Base-by-base conservation (phyloP, 2,113 vertebrate genomes). In the Sarotherodon lohbergeri region DNA sequence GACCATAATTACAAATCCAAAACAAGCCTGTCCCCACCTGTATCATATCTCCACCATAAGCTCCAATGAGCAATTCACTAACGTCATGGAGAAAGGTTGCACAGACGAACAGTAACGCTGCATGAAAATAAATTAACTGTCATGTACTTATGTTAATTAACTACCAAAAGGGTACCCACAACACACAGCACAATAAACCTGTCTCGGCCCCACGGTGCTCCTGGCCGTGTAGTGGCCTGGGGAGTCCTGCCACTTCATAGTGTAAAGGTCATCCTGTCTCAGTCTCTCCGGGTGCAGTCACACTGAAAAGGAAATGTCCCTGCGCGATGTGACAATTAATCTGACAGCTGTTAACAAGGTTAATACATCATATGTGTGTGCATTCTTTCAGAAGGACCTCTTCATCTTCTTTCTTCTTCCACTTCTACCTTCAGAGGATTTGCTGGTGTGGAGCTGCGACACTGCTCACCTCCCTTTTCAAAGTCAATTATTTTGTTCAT, bases 401-500 rank as follows among this genome's bases (percentile, higher is more conserved):
- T 79, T 81, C 87, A 78, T 54, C 48, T 9, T 22, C 13, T 17
- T 71, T 71, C 39, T 55, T 17, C 12, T 22, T 66, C 27, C 59
- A 43, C 11, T 54, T 13, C 17, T 14, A 71, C 14, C 6, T 22
- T 80, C 66, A 66, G n/a, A 71, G 9, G 6, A 78, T 78, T 46
- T 41, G 39, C 80, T 63, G 63, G 86, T 79, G 85, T 89, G 68
- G 86, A 81, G 86, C 92, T 61, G 39, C 68, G 34, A 86, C 63
- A 19, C 85, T 88, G 88, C 85, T 92, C 78, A 61, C 82, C 52
- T 82, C 5, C 46, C 27, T 80, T 92, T 88, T 88, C 68, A 86
- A 89, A 93, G 91, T 89, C 94, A 95, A 92, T 95, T 95, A 95
- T 96, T 95, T 93, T 90, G 86, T 90, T 94, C 91, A 92, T 94